phyloP scores from a whole-genome alignment of 1,140 invertebrate genomes.

The Antheraea mylitta region DNA sequence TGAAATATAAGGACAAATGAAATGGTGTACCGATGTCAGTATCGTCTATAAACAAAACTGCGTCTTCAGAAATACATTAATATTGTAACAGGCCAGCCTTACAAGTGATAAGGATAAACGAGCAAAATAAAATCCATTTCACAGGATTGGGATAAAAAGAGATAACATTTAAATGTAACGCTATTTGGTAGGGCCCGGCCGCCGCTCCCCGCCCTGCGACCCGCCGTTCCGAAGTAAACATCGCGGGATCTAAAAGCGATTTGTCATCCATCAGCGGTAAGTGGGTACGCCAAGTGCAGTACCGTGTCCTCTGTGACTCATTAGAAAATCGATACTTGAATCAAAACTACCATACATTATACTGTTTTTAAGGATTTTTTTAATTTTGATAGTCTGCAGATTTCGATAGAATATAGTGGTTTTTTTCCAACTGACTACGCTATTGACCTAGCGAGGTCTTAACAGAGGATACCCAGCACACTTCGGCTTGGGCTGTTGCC shows the following conservation, averaged over 20 bases:
- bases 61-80: conserved; percentile 8
- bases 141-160: conserved; percentile 16
- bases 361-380: no score
- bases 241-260: conserved; percentile 55
- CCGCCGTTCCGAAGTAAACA: conserved; percentile 31
- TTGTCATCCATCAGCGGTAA: conserved; percentile 59
- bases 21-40: not conserved
- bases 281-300: conserved; percentile 60
- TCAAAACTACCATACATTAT: not conserved
- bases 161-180: conserved; percentile 35
- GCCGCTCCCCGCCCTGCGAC: no score
- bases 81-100: not conserved
- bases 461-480: no score
- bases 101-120: conserved; percentile 13
- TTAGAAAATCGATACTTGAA: conserved; percentile 62
- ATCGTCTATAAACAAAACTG: not conserved
- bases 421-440: no score
- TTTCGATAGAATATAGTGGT: no score
- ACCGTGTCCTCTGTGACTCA: conserved; percentile 64
- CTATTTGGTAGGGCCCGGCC: conserved; percentile 32
- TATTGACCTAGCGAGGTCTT: no score
- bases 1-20: not conserved
- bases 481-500: no score
- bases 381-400: no score
- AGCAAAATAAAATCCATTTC: conserved; percentile 16